A percentile compares a stretch with the other conserved stretches of the same genome.
Conservation (phyloP, 2,113 vertebrate species). For the Sebastes fasciatus region DNA sequence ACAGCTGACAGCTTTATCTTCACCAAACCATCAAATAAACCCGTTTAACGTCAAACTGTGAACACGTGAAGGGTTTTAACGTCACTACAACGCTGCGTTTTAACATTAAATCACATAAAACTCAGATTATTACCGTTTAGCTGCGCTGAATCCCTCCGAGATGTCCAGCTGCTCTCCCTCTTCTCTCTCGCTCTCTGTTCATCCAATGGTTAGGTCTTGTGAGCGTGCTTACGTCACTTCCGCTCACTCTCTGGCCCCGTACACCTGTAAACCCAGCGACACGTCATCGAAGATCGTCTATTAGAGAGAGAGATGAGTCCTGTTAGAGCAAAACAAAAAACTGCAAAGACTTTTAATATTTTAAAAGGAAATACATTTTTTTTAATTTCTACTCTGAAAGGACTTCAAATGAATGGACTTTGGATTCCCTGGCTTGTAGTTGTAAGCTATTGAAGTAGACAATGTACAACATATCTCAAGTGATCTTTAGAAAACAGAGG, state of each 20-base stretch:
- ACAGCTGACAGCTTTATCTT: too few relatives aligned
- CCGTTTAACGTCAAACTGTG: neutral
- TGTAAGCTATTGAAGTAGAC: neutral
- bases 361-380: too few relatives aligned
- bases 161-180: slow-evolving; percentile 32
- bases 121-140: slow-evolving; percentile 45
- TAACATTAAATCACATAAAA: neutral
- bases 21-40: neutral
- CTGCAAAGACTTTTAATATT: too few relatives aligned
- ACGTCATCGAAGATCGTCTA: slow-evolving; percentile 63
- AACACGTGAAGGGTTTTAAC: neutral
- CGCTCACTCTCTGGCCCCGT: slow-evolving; percentile 50
- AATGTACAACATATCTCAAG: neutral
- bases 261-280: slow-evolving; percentile 74
- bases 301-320: fast-evolving
- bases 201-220: slow-evolving; percentile 55
- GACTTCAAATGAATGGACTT: too few relatives aligned
- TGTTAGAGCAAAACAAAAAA: too few relatives aligned
- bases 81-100: fast-evolving
- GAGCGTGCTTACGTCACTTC: slow-evolving; percentile 80
- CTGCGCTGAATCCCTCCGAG: slow-evolving; percentile 1
- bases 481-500: neutral
- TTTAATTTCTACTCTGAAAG: too few relatives aligned
- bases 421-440: too few relatives aligned
- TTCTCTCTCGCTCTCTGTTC: slow-evolving; percentile 24